These are phyloP conservation scores for Phylloscopus whistleri DNA, from an alignment of 2,113 vertebrate genomes.

Conservation along the genomic window DNA sequence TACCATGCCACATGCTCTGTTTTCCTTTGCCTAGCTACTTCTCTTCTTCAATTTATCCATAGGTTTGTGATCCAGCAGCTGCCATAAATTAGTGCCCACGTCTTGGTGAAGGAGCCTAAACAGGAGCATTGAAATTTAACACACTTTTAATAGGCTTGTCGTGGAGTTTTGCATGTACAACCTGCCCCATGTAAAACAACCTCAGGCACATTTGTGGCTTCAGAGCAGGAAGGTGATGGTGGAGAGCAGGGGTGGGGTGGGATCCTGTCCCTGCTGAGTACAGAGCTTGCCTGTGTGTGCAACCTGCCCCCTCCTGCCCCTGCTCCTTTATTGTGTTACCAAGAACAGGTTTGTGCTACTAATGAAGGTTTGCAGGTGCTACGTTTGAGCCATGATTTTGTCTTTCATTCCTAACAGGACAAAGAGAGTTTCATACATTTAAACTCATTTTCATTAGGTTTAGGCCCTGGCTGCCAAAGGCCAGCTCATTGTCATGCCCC, in stretches of 20 bases:
- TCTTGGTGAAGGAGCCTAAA: slow-evolving; percentile 2
- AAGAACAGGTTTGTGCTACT: neutral
- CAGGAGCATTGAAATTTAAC: slow-evolving; percentile 43
- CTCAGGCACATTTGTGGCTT: neutral
- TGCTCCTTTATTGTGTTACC: neutral
- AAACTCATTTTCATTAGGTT: neutral
- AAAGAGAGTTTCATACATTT: neutral
- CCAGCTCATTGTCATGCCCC: neutral
- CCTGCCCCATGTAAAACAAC: slow-evolving; percentile 3
- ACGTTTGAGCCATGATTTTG: neutral
- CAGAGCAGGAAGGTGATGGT: neutral
- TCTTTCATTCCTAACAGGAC: neutral
- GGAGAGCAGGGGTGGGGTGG: neutral
- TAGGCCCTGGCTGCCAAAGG: neutral
- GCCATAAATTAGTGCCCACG: slow-evolving; percentile 17
- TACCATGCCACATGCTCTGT: neutral
- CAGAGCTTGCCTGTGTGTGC: neutral
- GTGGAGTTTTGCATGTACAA: neutral
- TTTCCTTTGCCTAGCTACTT: neutral
- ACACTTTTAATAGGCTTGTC: slow-evolving; percentile 12
- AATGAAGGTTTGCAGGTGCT: slow-evolving; percentile 4
- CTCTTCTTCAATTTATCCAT: neutral
- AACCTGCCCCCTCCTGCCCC: neutral
- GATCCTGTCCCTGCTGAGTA: neutral
- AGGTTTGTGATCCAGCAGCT: neutral